Conservation (phyloP, 1,140 invertebrate genomes). For the Drosophila quadrilineata region DNA sequence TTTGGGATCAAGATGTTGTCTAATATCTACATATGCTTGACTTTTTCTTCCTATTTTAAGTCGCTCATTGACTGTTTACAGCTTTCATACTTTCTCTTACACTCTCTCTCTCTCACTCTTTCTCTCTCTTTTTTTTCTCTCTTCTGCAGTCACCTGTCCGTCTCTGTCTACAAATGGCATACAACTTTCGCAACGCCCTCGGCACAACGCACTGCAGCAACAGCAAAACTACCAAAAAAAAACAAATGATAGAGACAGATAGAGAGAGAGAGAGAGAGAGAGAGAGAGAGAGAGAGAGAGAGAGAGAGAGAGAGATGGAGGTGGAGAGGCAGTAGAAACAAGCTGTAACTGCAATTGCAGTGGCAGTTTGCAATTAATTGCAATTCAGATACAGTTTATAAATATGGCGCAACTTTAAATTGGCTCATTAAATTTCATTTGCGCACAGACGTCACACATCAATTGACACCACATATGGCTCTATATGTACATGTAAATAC, state of each 20-base stretch:
- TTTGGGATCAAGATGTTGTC: no score
- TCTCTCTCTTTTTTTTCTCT: neutral
- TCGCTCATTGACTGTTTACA: no score
- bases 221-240: neutral
- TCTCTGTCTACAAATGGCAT: neutral
- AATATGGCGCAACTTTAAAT: slow-evolving; percentile 73
- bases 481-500: neutral
- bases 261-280: neutral
- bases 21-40: no score
- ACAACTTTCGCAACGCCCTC: slow-evolving; percentile 5
- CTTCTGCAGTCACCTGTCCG: neutral
- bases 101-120: neutral
- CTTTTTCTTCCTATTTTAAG: no score
- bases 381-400: slow-evolving; percentile 71
- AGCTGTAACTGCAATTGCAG: slow-evolving; percentile 24
- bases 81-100: neutral
- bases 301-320: neutral
- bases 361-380: slow-evolving; percentile 72
- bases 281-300: neutral
- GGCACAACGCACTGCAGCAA: slow-evolving; percentile 6
- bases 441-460: slow-evolving; percentile 61
- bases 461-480: slow-evolving; percentile 55
- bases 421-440: slow-evolving; percentile 78
- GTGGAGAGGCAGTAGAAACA: neutral
- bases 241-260: neutral